Percentiles rank a stretch among this genome's conserved stretches.
phyloP scores from a whole-genome alignment of 1,140 invertebrate genomes.

The Drosophila equinoxialis region DNA sequence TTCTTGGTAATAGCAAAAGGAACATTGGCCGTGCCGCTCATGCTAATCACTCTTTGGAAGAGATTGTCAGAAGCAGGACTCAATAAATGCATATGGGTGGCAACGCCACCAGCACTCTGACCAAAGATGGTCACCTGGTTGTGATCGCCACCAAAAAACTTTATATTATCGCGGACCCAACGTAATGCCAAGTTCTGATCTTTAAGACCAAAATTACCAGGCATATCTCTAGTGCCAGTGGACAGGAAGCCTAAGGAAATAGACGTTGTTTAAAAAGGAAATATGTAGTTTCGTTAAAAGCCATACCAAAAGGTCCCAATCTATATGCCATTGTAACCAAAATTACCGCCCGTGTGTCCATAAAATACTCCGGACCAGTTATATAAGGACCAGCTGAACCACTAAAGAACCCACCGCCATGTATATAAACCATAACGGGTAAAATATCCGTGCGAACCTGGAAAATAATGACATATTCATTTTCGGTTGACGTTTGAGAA shows the following conservation, averaged over 20 bases:
- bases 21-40: conserved; percentile 86
- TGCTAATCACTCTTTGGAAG: conserved; percentile 84
- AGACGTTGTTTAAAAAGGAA: no score
- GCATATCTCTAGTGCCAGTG: conserved; percentile 61
- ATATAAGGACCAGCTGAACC: conserved; percentile 61
- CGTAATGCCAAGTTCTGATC: conserved; percentile 84
- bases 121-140: conserved; percentile 85
- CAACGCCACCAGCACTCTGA: conserved; percentile 84
- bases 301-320: conserved; percentile 57
- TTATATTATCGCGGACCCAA: conserved; percentile 76
- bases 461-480: not conserved
- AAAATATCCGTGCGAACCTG: conserved; percentile 27
- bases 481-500: not conserved
- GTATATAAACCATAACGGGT: conserved; percentile 83
- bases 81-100: conserved; percentile 83
- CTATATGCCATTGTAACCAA: conserved; percentile 67
- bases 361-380: conserved; percentile 81
- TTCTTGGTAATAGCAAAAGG: conserved; percentile 84
- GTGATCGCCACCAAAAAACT: conserved; percentile 81
- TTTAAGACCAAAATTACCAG: conserved; percentile 85
- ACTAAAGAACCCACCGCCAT: conserved; percentile 83
- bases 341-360: conserved; percentile 64
- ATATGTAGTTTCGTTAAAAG: no score
- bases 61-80: conserved; percentile 65
- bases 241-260: conserved; percentile 65